Evolutionary conservation across 2,797 vertebrate species (phyloP).

Genomic region (Anisognathus igniventris): DNA sequence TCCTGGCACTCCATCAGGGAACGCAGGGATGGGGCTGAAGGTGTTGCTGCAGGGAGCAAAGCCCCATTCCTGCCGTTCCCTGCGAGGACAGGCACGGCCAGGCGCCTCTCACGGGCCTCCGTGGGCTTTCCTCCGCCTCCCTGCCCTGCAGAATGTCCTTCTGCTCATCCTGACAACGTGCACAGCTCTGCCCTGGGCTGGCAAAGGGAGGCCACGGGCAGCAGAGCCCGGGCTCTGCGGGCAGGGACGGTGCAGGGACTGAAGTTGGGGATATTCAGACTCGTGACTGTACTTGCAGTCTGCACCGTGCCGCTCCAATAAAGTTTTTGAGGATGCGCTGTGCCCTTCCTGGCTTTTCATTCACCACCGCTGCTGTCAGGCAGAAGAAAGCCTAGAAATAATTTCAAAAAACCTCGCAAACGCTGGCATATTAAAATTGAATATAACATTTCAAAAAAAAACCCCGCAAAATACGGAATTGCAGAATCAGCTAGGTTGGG

Average conservation of each 20-base stretch:
- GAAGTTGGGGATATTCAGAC: conserved; percentile 33
- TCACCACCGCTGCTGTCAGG: background rate
- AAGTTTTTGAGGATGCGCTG: conserved; percentile 14
- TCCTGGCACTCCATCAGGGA: background rate
- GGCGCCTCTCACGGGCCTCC: rapidly evolving
- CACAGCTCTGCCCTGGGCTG: background rate
- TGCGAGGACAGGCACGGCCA: background rate
- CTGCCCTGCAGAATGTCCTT: background rate
- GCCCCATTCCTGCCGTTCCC: background rate
- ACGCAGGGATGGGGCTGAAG: background rate
- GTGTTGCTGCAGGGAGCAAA: background rate
- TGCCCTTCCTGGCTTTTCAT: background rate
- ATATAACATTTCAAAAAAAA: background rate
- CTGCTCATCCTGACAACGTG: background rate
- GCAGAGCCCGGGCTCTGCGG: background rate
- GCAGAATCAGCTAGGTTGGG: background rate
- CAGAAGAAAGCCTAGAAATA: background rate
- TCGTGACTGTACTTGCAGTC: background rate
- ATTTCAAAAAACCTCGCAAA: rapidly evolving
- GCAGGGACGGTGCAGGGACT: background rate
- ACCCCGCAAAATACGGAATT: background rate
- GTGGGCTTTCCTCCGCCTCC: background rate
- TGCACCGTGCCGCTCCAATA: conserved; percentile 48
- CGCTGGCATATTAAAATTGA: rapidly evolving
- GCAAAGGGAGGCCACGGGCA: background rate